Percentiles rank a stretch among this genome's conserved stretches.
Conservation (phyloP, 2,797 vertebrate species). For the Dipus sagitta region DNA sequence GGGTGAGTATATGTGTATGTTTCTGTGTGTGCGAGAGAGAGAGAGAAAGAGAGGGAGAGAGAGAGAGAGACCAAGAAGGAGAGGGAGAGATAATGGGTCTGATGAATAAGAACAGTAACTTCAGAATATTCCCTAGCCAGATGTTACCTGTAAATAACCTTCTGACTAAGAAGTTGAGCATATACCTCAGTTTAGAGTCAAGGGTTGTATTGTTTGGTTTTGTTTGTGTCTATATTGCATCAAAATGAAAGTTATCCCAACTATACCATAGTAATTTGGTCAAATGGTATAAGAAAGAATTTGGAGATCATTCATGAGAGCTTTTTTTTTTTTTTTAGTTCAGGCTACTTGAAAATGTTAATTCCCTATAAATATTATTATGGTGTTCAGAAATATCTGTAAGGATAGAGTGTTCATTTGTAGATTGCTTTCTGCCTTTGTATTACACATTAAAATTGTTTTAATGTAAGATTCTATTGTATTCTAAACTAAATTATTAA, state of each 20-base stretch:
- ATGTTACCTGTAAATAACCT: background rate
- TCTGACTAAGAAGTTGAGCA: background rate
- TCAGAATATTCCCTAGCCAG: background rate
- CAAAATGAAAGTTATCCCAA: background rate
- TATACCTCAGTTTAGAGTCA: background rate
- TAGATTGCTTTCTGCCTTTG: slow-evolving; percentile 1
- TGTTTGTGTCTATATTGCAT: slow-evolving; percentile 21
- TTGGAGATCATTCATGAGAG: background rate
- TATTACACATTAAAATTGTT: slow-evolving; percentile 28
- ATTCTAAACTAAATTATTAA: slow-evolving; percentile 32
- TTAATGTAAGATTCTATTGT: slow-evolving; percentile 6
- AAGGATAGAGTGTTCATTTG: background rate
- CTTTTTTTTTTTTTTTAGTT: background rate
- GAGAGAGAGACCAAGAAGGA: too few species aligned
- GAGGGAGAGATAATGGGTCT: background rate
- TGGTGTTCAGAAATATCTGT: slow-evolving; percentile 49
- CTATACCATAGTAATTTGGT: background rate
- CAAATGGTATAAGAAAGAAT: background rate
- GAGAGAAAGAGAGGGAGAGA: too few species aligned
- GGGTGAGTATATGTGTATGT: background rate
- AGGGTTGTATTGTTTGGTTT: background rate
- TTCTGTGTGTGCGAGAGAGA: too few species aligned
- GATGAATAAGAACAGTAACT: background rate
- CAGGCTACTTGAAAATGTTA: background rate
- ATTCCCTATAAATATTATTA: background rate